Percentiles rank a stretch among this genome's conserved stretches.
These are phyloP conservation scores for Progne subis DNA, from an alignment of 2,113 vertebrate genomes.

Conservation along the genomic window DNA sequence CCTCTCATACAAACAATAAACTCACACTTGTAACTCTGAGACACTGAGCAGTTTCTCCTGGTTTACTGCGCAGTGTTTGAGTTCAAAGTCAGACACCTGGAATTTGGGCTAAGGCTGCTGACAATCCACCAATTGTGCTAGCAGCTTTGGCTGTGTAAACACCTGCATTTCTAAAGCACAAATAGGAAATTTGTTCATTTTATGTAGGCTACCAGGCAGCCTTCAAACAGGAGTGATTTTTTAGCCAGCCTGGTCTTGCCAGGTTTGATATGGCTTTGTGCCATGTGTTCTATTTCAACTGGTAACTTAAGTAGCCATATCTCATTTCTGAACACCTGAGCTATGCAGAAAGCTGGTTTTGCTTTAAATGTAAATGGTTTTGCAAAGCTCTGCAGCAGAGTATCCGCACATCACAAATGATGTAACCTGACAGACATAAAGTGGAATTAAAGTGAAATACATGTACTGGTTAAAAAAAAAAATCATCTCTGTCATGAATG, in stretches of 20 bases:
- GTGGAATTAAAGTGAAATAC: slow-evolving; percentile 69
- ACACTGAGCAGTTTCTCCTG: not conserved
- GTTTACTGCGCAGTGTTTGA: not conserved
- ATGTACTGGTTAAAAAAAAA: slow-evolving; percentile 67
- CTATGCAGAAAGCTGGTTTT: slow-evolving; percentile 61
- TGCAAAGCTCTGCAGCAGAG: slow-evolving; percentile 28
- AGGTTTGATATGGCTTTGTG: slow-evolving; percentile 15
- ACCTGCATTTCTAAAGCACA: not conserved
- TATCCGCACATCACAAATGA: slow-evolving; percentile 59
- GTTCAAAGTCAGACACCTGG: not conserved
- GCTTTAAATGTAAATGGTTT: slow-evolving; percentile 47
- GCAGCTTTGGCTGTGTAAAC: not conserved
- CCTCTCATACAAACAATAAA: not conserved
- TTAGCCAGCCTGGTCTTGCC: not conserved
- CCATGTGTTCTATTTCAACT: not conserved
- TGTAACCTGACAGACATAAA: slow-evolving; percentile 72
- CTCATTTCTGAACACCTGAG: slow-evolving; percentile 2
- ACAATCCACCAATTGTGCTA: not conserved
- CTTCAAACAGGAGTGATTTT: not conserved
- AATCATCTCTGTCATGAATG: slow-evolving; percentile 69
- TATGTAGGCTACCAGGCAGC: not conserved
- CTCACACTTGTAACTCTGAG: not conserved
- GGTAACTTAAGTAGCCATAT: not conserved
- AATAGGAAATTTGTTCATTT: not conserved
- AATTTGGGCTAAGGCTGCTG: not conserved